Conservation (phyloP, 2,797 vertebrate species). For the Orestias chungarensis region DNA sequence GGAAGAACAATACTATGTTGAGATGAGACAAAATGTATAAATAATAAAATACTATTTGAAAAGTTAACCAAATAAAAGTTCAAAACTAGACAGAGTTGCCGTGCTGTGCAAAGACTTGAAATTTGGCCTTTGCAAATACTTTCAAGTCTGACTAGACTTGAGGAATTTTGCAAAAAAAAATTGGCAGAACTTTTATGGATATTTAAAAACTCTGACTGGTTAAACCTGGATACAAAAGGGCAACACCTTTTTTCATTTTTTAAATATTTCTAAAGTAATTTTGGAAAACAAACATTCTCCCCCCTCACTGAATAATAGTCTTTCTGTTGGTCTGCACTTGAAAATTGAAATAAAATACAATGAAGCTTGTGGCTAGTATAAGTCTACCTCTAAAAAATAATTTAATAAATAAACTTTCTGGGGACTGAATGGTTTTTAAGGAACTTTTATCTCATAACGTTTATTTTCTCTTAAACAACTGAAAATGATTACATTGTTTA, state of each 20-base stretch:
- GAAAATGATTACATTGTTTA: not conserved
- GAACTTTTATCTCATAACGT: too few species aligned
- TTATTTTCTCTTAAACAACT: not conserved
- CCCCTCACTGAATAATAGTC: too few species aligned
- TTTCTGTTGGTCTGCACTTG: too few species aligned
- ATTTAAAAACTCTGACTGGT: too few species aligned
- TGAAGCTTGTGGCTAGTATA: too few species aligned
- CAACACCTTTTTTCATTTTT: not conserved
- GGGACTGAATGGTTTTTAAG: too few species aligned
- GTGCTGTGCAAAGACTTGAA: not conserved
- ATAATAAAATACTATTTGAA: too few species aligned
- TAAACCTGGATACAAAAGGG: not conserved
- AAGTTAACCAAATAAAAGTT: not conserved
- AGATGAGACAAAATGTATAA: not conserved
- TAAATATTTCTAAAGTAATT: too few species aligned
- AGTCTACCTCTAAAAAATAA: too few species aligned
- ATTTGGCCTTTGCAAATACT: not conserved
- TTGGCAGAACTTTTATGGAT: not conserved
- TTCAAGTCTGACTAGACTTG: not conserved
- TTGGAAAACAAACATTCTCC: too few species aligned
- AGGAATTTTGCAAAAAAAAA: not conserved
- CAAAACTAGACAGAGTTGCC: not conserved
- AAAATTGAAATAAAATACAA: too few species aligned
- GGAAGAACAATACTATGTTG: not conserved
- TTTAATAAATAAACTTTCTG: too few species aligned